These are phyloP conservation scores for Coenonympha arcania DNA, from an alignment of 2,888 invertebrate genomes.

Conservation along the genomic window DNA sequence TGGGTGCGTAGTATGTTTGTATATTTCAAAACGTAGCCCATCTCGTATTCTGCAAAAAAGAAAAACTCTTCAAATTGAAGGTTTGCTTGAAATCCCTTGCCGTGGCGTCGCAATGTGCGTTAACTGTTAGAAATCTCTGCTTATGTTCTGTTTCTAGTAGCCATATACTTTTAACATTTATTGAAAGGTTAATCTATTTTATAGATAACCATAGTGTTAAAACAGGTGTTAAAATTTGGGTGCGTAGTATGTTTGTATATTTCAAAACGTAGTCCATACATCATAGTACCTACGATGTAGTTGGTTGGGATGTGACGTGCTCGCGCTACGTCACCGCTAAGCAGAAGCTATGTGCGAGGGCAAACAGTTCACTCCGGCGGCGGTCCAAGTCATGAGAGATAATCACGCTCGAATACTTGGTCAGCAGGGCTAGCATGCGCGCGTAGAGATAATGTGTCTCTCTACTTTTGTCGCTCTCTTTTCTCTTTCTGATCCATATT, in stretches of 20 bases:
- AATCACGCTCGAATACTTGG: neutral
- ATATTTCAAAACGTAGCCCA: too few relatives aligned
- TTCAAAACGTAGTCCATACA: neutral
- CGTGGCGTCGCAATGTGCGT: too few relatives aligned
- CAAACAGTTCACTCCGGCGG: constrained; percentile 32
- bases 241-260: neutral
- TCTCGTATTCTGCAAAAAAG: neutral
- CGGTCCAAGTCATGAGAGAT: constrained; percentile 36
- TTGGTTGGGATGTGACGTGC: constrained; percentile 34
- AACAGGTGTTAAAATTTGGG: neutral
- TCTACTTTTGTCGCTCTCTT: too few relatives aligned
- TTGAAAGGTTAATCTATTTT: too few relatives aligned
- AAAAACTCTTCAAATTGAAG: too few relatives aligned
- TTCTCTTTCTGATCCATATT: too few relatives aligned
- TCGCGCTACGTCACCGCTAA: constrained; percentile 54
- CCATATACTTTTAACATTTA: too few relatives aligned
- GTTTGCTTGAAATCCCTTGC: too few relatives aligned
- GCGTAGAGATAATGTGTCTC: too few relatives aligned
- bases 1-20: neutral
- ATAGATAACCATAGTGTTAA: neutral
- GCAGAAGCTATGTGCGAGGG: constrained; percentile 46
- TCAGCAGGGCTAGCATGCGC: too few relatives aligned
- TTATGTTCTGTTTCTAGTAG: too few relatives aligned
- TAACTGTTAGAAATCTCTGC: too few relatives aligned
- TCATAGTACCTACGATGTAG: constrained; percentile 17